Evolutionary conservation across 2,113 vertebrate species (phyloP).

Genomic region (Oriolus oriolus): DNA sequence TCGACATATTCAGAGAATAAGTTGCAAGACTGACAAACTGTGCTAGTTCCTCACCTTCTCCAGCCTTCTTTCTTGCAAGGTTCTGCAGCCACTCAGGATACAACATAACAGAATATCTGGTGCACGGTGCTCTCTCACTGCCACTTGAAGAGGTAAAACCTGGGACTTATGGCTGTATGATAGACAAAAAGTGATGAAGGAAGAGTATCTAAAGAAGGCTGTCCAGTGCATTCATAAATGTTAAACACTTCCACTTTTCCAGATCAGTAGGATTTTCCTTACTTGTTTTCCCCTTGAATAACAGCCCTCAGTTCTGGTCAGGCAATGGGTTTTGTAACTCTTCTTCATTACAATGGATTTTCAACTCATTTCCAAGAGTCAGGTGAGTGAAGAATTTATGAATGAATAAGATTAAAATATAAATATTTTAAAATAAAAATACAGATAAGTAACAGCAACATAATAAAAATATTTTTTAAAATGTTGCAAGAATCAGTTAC

Average conservation of each 20-base stretch:
- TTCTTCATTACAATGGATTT: neutral
- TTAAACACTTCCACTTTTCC: neutral
- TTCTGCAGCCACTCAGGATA: neutral
- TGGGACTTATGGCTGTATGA: rapidly evolving
- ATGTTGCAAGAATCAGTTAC: neutral
- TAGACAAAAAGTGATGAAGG: neutral
- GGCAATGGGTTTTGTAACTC: neutral
- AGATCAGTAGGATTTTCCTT: neutral
- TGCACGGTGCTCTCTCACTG: neutral
- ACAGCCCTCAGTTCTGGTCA: neutral
- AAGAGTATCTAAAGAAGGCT: neutral
- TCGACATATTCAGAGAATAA: neutral
- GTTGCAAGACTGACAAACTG: neutral
- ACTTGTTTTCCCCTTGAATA: neutral
- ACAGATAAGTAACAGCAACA: neutral
- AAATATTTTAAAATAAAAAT: neutral
- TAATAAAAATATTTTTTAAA: neutral
- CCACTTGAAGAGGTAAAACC: neutral
- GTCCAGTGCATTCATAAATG: neutral
- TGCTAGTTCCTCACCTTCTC: neutral
- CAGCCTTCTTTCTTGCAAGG: neutral
- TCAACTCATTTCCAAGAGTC: neutral
- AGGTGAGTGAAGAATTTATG: neutral
- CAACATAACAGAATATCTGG: rapidly evolving
- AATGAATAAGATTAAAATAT: no score